Evolutionary conservation across 2,113 vertebrate species (phyloP).

Genomic region (Dendrocopos noguchii): DNA sequence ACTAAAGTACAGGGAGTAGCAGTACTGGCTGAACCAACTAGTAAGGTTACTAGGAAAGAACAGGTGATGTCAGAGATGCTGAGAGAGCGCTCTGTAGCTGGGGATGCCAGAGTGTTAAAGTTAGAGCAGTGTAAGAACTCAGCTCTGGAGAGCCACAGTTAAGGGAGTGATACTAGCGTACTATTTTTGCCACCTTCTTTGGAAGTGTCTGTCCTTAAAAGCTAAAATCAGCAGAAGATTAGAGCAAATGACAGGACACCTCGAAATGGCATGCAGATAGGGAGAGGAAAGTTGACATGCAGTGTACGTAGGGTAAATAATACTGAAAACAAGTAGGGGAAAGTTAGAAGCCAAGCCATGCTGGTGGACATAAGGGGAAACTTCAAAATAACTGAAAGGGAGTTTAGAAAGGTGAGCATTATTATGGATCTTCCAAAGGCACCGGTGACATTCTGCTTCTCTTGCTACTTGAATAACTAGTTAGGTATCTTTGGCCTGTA

Average conservation of each 20-base stretch:
- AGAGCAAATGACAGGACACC: background rate
- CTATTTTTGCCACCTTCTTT: background rate
- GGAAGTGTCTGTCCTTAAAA: background rate
- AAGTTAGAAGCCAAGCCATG: background rate
- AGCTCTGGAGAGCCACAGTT: background rate
- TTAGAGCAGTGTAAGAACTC: background rate
- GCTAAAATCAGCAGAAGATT: background rate
- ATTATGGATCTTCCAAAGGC: background rate
- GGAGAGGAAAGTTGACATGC: background rate
- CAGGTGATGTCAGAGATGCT: background rate
- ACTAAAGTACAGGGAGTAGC: background rate
- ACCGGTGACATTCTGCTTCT: background rate
- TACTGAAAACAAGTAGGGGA: background rate
- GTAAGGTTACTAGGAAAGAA: background rate
- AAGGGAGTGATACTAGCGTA: background rate
- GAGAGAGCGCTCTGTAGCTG: background rate
- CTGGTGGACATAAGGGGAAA: background rate
- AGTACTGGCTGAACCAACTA: background rate
- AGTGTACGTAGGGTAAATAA: background rate
- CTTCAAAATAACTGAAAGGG: background rate
- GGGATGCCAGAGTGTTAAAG: background rate
- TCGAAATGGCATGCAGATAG: accelerated
- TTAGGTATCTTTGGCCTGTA: background rate
- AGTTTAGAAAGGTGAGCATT: background rate
- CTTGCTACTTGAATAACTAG: background rate